A percentile compares a stretch with the other conserved stretches of the same genome.
These are phyloP conservation scores for Tolmerus cingulatus DNA, from an alignment of 2,888 invertebrate genomes.

Conservation along the genomic window DNA sequence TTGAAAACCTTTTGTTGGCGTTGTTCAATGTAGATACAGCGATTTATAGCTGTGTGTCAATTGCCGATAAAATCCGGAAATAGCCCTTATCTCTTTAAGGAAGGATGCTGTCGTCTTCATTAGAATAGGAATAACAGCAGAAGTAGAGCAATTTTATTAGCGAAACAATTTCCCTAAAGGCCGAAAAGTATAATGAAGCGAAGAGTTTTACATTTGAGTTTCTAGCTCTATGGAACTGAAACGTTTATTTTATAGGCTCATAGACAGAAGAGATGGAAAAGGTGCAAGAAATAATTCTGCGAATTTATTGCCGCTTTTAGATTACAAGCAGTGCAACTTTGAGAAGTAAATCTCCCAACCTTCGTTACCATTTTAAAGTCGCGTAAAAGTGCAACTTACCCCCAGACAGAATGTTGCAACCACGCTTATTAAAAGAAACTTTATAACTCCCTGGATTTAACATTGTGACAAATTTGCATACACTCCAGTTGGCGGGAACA, in stretches of 20 bases:
- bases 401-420: not conserved
- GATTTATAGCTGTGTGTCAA: conserved; percentile 19
- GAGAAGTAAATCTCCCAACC: not conserved
- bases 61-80: not conserved
- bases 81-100: not conserved
- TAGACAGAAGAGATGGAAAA: not conserved
- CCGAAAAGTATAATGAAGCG: not conserved
- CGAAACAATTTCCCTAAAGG: not conserved
- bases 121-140: not conserved
- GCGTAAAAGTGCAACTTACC: not conserved
- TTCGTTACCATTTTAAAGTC: not conserved
- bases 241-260: not conserved
- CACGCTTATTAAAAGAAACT: conserved; percentile 1
- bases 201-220: not conserved
- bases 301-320: conserved; percentile 28
- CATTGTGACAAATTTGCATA: conserved; percentile 13
- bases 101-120: not conserved
- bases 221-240: not conserved
- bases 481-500: not conserved
- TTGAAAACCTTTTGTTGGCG: conserved; percentile 34
- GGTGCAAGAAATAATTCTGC: conserved; percentile 18
- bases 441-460: not conserved
- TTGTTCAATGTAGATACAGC: not conserved
- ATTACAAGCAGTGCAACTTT: conserved; percentile 34
- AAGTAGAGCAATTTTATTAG: not conserved